Base-by-base conservation (phyloP, 1,140 invertebrate species). In the Mactra quadrangularis region DNA sequence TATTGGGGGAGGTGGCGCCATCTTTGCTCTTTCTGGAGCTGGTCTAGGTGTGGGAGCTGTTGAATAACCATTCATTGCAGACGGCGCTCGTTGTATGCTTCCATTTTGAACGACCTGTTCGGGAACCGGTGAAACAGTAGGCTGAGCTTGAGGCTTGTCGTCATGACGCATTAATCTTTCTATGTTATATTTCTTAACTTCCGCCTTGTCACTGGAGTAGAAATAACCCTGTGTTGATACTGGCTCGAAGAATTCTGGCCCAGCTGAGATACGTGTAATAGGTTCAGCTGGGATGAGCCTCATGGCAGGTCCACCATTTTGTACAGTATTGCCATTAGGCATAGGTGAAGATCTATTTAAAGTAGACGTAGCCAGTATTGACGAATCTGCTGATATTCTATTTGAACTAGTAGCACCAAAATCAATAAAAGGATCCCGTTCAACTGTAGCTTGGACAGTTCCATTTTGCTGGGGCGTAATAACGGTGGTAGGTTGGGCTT, bases 161-260 rank as follows among this genome's bases (percentile, higher is more conserved):
- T n/a, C 15, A 19, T 53, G 13, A 15, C 33, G 25, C 33, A 17
- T 27, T 29, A 83, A 33, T 64, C 83, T 85, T 68, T 87, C 86
- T 7, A 91, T 82, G 41, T 88, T 86, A 64, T 88, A 91, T 29
- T 84, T 90, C 66, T 88, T 91, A 22, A 89, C 88, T 52, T 88
- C 86, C 0, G 87, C 64, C 9, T 85, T 83, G 27, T 75, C 78
- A 9, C 85, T 87, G 55, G 85, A 86, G 85, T 91, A 91, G 85
- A 91, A 91, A 57, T 90, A 91, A n/a, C 90, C 90, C 17, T 87
- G 86, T 19, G 84, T 47, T 0, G 90, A 89, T 3, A 88, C 87
- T 2, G 87, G 66, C 9, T 88, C 89, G 53, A 83, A 89, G 64
- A 90, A 91, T 50, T 90, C 89, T 0, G 87, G 89, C 0, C 89